Evolutionary conservation across 2,797 vertebrate genomes (phyloP).

Genomic region (Pantherophis alleghaniensis): DNA sequence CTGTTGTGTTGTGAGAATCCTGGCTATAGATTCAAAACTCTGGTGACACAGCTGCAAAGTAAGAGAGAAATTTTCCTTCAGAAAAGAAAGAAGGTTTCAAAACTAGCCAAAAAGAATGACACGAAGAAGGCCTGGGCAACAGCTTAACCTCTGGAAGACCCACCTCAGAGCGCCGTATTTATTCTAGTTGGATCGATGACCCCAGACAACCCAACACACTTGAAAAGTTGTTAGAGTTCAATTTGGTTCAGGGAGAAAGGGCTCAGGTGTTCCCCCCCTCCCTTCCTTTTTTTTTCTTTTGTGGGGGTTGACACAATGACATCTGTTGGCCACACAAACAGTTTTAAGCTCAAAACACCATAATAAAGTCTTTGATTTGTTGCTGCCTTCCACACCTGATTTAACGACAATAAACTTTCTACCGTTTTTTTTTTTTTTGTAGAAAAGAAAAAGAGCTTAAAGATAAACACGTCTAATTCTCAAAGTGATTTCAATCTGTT

Average conservation of each 20-base stretch:
- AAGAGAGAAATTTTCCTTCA: not conserved
- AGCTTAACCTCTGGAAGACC: conserved; percentile 3
- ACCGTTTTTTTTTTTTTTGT: not conserved
- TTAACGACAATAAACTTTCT: not conserved
- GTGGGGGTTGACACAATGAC: not conserved
- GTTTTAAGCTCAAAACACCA: not conserved
- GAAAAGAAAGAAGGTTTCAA: not conserved
- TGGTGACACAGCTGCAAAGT: accelerated
- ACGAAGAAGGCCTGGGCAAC: not conserved
- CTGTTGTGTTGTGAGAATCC: not conserved
- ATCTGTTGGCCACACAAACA: not conserved
- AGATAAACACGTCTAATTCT: not conserved
- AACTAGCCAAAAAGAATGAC: accelerated
- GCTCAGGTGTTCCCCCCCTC: not conserved
- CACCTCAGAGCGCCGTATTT: conserved; percentile 15
- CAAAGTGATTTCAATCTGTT: not conserved
- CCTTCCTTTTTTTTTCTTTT: not conserved
- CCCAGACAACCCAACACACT: not conserved
- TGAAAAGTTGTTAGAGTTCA: not conserved
- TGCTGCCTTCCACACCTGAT: not conserved
- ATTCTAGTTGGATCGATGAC: not conserved
- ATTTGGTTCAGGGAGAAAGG: not conserved
- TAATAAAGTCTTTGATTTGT: not conserved
- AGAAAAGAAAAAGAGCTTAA: not conserved
- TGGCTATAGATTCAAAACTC: not conserved